Conservation (phyloP, 2,113 vertebrate species). For the Paramisgurnus dabryanus region DNA sequence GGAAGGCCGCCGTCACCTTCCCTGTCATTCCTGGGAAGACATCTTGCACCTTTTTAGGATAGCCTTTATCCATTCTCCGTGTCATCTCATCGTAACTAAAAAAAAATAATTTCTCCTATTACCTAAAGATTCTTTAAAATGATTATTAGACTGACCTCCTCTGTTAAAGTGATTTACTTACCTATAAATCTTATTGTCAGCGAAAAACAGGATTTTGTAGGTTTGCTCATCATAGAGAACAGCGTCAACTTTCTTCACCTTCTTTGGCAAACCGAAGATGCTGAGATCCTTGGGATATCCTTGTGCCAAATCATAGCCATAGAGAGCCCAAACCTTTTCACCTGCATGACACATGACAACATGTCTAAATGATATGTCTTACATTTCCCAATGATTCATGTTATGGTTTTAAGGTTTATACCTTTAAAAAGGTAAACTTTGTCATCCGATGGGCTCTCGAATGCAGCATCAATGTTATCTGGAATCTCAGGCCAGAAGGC, state of each 20-base stretch:
- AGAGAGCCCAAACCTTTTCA: conserved; percentile 74
- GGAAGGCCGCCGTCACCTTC: conserved; percentile 80
- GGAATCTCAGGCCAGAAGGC: too few relatives aligned
- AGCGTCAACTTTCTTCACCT: conserved; percentile 78
- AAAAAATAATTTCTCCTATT: not conserved
- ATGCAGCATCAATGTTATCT: conserved; percentile 81
- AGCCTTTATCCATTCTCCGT: conserved; percentile 76
- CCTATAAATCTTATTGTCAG: conserved; percentile 82
- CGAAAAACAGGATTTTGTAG: conserved; percentile 84
- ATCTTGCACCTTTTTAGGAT: conserved; percentile 70
- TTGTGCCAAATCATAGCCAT: too few relatives aligned
- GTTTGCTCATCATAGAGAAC: conserved; percentile 70
- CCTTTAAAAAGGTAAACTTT: conserved; percentile 71
- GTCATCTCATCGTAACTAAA: conserved; percentile 81
- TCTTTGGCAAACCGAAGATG: conserved; percentile 75
- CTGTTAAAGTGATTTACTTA: conserved; percentile 59
- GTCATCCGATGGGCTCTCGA: conserved; percentile 60
- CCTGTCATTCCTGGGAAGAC: conserved; percentile 71
- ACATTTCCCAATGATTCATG: not conserved
- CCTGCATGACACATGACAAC: conserved; percentile 64
- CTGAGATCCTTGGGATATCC: conserved; percentile 70
- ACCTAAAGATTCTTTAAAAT: not conserved
- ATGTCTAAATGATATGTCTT: not conserved
- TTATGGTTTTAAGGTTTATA: conserved; percentile 16
- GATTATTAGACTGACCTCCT: too few relatives aligned